These are phyloP conservation scores for Drepana arcuata DNA, from an alignment of 1,140 invertebrate species.

Conservation along the genomic window DNA sequence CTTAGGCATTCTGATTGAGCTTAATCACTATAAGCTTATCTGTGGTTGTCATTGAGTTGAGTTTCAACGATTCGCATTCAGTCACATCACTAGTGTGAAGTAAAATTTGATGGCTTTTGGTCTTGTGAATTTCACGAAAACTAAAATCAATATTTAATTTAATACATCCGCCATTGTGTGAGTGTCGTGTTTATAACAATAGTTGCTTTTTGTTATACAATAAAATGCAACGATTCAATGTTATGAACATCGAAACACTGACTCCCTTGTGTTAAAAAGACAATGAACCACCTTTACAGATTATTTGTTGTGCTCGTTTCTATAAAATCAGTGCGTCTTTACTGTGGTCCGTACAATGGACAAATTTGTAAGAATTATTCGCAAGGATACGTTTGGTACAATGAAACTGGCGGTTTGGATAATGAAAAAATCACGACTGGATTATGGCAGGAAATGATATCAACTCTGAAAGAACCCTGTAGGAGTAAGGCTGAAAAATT, in stretches of 20 bases:
- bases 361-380: conserved; percentile 89
- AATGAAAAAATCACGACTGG: conserved; percentile 88
- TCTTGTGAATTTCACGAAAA: conserved; percentile 1
- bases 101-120: too few relatives aligned
- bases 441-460: conserved; percentile 89
- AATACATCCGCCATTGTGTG: conserved; percentile 62
- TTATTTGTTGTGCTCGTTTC: conserved; percentile 38
- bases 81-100: too few relatives aligned
- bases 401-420: conserved; percentile 81
- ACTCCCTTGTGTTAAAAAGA: conserved; percentile 16
- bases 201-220: conserved; percentile 28
- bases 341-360: conserved; percentile 91
- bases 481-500: conserved; percentile 89
- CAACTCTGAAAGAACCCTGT: conserved; percentile 85
- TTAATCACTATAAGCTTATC: too few relatives aligned
- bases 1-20: too few relatives aligned
- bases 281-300: conserved; percentile 24
- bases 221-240: conserved; percentile 48
- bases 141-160: conserved; percentile 65
- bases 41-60: too few relatives aligned
- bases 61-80: too few relatives aligned
- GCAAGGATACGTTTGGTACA: conserved; percentile 87
- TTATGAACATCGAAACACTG: conserved; percentile 17
- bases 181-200: conserved; percentile 33
- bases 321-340: conserved; percentile 55